Percentiles rank a stretch among this genome's conserved stretches.
phyloP scores from a whole-genome alignment of 2,888 invertebrate genomes.

The Nemoura dubitans region DNA sequence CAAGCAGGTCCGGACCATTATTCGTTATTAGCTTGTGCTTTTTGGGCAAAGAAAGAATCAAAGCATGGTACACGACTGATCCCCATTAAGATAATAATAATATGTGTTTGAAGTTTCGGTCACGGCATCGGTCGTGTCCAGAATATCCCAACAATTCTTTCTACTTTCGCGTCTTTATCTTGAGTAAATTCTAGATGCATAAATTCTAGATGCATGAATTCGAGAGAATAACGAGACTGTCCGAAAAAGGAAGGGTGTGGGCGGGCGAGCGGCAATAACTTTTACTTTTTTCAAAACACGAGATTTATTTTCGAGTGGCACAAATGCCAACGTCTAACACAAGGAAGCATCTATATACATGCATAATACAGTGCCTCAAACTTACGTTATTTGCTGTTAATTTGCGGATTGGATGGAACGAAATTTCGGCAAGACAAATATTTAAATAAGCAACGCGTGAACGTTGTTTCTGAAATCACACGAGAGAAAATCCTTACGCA shows the following conservation, averaged over 20 bases:
- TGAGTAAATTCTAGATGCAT: not conserved
- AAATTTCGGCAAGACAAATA: not conserved
- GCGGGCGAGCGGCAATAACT: not conserved
- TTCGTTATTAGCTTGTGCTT: not conserved
- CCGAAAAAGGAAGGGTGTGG: not conserved
- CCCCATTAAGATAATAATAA: conserved; percentile 27
- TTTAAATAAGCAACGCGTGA: not conserved
- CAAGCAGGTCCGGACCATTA: conserved; percentile 13
- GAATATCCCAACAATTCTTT: not conserved
- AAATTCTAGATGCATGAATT: not conserved
- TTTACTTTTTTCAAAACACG: not conserved
- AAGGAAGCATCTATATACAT: not conserved
- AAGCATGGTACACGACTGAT: not conserved
- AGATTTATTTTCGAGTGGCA: not conserved
- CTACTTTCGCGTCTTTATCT: not conserved
- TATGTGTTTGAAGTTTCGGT: conserved; percentile 9
- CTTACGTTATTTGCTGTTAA: not conserved
- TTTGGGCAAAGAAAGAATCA: conserved; percentile 13
- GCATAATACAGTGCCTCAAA: not conserved
- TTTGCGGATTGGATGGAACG: not conserved
- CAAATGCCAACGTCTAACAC: not conserved
- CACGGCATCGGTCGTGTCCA: not conserved
- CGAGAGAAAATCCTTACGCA: not conserved
- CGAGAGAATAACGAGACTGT: not conserved
- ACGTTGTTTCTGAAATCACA: conserved; percentile 7